Evolutionary conservation across 2,797 vertebrate genomes (phyloP).

Genomic region (Petrocephalus sullivani): DNA sequence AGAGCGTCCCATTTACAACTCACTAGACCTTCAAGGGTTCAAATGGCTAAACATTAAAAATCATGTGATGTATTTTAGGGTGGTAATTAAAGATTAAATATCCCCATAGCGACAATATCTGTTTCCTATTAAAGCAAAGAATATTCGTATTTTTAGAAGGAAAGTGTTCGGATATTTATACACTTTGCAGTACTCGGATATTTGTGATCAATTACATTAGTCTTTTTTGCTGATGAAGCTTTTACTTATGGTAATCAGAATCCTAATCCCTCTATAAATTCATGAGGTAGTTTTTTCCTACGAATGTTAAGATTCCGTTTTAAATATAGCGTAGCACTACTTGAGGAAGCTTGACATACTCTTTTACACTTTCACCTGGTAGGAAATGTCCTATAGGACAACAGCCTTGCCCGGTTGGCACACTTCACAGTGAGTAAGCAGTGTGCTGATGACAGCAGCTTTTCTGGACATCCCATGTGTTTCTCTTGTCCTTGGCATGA

Average conservation of each 20-base stretch:
- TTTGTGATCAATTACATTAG: conserved; percentile 7
- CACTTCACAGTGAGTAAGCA: neutral
- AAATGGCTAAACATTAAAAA: neutral
- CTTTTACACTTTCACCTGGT: neutral
- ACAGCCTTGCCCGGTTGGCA: neutral
- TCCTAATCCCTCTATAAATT: neutral
- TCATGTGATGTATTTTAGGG: neutral
- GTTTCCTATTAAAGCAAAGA: conserved; percentile 3
- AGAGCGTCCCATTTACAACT: neutral
- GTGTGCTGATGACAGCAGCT: neutral
- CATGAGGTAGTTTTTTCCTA: neutral
- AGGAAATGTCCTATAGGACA: neutral
- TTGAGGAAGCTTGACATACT: neutral
- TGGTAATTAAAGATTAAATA: neutral
- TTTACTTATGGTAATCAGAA: neutral
- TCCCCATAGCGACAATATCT: neutral
- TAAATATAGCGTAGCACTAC: neutral
- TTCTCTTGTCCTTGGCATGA: neutral
- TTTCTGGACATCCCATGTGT: neutral
- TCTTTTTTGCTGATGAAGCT: neutral
- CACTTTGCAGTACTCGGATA: neutral
- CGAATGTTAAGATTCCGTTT: neutral
- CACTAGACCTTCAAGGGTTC: neutral
- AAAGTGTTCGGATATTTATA: conserved; percentile 8
- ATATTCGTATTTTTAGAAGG: neutral